phyloP scores from a whole-genome alignment of 2,113 vertebrate species.

The Carassius auratus region DNA sequence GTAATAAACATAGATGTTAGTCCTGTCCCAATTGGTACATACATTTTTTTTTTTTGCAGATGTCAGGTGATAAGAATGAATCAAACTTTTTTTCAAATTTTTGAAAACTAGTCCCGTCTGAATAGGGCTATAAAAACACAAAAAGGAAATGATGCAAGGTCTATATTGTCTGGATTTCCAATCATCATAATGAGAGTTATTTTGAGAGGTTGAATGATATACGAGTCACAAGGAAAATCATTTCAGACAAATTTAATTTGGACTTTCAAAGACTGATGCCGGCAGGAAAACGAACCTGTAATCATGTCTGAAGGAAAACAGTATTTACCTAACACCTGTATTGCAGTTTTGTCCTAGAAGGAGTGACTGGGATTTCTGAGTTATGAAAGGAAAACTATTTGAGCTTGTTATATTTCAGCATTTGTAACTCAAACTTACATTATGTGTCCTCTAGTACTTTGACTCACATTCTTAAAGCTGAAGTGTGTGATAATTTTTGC shows the following conservation, averaged over 20 bases:
- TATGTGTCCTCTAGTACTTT: background rate
- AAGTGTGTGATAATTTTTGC: background rate
- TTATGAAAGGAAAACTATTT: background rate
- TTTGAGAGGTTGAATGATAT: background rate
- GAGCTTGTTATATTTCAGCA: background rate
- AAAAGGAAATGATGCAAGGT: background rate
- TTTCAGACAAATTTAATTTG: constrained; percentile 19
- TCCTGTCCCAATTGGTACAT: too few relatives aligned
- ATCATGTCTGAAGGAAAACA: constrained; percentile 5
- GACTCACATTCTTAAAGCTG: background rate
- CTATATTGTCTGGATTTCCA: background rate
- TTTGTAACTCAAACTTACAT: background rate
- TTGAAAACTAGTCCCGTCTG: background rate
- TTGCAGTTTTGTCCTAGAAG: background rate
- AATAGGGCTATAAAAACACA: background rate
- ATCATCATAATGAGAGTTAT: constrained; percentile 4
- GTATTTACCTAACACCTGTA: background rate
- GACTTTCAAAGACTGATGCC: background rate
- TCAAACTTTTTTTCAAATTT: too few relatives aligned
- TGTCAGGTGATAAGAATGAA: too few relatives aligned
- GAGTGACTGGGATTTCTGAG: background rate
- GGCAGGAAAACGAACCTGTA: constrained; percentile 16
- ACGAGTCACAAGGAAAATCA: background rate
- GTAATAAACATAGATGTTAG: too few relatives aligned
- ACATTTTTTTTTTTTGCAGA: too few relatives aligned